Evolutionary conservation across 2,888 invertebrate species (phyloP), one percentile per base, ranked within the genome.

Genomic region (Rotaria macrura): DNA sequence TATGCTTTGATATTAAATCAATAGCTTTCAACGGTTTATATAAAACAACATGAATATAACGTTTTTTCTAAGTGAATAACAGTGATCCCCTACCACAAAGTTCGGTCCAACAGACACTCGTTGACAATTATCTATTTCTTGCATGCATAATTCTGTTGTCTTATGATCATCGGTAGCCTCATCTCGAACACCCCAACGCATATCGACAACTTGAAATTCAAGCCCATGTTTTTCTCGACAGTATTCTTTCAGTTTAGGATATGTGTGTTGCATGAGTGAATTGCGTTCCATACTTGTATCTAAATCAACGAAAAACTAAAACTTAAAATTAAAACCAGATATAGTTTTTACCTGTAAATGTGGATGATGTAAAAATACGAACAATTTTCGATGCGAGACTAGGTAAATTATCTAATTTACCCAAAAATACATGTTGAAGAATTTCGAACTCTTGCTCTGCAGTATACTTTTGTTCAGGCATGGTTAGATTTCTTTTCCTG

Each of bases 131-230:
- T 95, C 95, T 87, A 98, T 97, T 92, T 98, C 98, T 87, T 95
- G 93, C 96, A 98, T 97, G 90, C 98, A 98, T 0, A 98, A 93
- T 89, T 97, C 96, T 0, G 97, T 97, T 38, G 97, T 98, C 96
- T 97, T 97, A 92, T 98, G 98, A 93, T 98, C 98, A 89, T 98
- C 97, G 0, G 97, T 98, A 0, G 97, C 97, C 91, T 97, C 97
- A 89, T 98, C 97, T 89, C 97, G 92, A 0, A 97, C 97, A 12
- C 97, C 97, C 97, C 97, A 97, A 89, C 97, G 93, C 97, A 97
- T 97, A 91, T 97, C 97, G 47, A 97, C 97, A 91, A 96, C 97
- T 94, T 98, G 98, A 93, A 98, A 98, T 90, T 98, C 98, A 54
- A 98, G 92, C 0, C 98, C 98, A 89, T 98, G 96, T 89, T 96